Conservation (phyloP, 2,113 vertebrate genomes). For the Halcyon malimbica region DNA sequence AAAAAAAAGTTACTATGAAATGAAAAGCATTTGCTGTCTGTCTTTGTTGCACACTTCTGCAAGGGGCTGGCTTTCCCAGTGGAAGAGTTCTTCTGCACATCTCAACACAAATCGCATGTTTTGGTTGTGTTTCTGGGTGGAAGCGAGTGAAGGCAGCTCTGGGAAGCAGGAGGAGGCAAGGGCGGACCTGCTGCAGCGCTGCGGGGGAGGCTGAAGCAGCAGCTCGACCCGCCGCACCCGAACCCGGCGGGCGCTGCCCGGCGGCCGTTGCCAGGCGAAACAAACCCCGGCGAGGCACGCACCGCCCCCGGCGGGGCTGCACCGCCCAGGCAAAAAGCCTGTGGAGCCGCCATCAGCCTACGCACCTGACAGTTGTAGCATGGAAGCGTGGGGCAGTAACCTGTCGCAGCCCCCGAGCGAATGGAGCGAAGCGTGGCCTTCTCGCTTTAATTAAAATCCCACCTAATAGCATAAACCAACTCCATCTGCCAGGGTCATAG, state of each 20-base stretch:
- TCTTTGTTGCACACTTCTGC: neutral
- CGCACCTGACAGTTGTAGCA: neutral
- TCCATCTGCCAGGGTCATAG: accelerated
- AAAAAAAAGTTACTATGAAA: neutral
- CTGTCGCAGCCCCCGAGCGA: accelerated
- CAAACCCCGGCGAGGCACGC: neutral
- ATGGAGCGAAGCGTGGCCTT: accelerated
- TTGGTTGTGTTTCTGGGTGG: neutral
- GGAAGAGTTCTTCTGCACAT: neutral
- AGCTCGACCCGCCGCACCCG: neutral
- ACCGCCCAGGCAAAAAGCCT: neutral
- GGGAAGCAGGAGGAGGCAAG: neutral
- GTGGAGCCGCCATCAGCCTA: accelerated
- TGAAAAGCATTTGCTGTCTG: neutral
- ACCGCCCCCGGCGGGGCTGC: neutral
- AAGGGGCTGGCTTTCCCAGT: neutral
- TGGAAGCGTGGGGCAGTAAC: accelerated
- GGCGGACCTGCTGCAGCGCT: accelerated
- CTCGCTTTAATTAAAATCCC: accelerated
- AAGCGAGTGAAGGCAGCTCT: neutral
- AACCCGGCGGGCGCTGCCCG: neutral
- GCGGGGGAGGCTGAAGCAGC: neutral
- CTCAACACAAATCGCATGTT: neutral
- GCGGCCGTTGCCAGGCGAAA: conserved; percentile 38
- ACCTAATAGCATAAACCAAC: neutral